These are phyloP conservation scores for Phalacrocorax carbo DNA, from an alignment of 2,113 vertebrate genomes.

Conservation along the genomic window DNA sequence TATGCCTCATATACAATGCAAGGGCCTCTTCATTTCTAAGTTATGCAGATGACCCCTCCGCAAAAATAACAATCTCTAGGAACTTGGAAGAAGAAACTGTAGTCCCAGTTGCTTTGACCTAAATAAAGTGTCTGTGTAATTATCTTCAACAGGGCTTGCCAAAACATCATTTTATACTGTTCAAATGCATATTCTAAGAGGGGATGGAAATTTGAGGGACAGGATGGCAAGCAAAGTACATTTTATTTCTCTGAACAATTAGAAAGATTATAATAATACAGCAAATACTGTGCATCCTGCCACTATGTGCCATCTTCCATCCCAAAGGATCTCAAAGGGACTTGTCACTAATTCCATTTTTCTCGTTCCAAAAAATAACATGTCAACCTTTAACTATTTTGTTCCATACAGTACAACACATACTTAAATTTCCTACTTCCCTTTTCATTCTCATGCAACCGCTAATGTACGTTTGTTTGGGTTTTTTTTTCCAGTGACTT, in stretches of 20 bases:
- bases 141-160: conserved; percentile 31
- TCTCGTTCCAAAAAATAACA: conserved; percentile 54
- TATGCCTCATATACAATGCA: conserved; percentile 25
- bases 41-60: conserved; percentile 34
- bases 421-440: neutral
- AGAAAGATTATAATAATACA: conserved; percentile 63
- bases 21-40: conserved; percentile 14
- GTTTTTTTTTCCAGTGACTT: neutral
- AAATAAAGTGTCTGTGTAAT: conserved; percentile 57
- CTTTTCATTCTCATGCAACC: neutral
- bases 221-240: conserved; percentile 49
- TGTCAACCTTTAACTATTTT: conserved; percentile 65
- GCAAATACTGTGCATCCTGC: conserved; percentile 60
- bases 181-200: conserved; percentile 58
- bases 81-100: conserved; percentile 53
- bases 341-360: conserved; percentile 62
- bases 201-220: conserved; percentile 14
- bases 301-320: conserved; percentile 59
- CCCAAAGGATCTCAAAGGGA: conserved; percentile 57
- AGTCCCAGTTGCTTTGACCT: conserved; percentile 50
- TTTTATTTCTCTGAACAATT: conserved; percentile 14
- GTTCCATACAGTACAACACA: neutral
- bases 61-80: conserved; percentile 44
- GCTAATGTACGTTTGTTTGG: neutral
- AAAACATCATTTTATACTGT: conserved; percentile 68